These are phyloP conservation scores for Bubo bubo DNA, from an alignment of 2,113 vertebrate genomes.

Conservation along the genomic window DNA sequence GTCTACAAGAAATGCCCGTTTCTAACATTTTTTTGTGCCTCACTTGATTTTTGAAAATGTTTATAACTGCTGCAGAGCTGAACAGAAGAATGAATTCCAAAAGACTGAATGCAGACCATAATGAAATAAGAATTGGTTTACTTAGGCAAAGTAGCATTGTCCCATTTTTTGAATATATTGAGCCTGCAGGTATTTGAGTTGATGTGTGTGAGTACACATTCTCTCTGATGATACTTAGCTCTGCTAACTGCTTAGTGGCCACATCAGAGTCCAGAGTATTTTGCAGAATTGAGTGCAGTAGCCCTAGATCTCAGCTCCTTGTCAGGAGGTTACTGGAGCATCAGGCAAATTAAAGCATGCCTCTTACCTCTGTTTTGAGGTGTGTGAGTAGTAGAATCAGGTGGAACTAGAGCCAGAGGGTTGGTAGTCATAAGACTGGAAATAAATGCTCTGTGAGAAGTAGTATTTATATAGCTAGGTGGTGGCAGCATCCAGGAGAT, in stretches of 20 bases:
- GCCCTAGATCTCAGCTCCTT: background rate
- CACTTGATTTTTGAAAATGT: background rate
- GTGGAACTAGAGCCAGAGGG: background rate
- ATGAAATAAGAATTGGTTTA: background rate
- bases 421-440: background rate
- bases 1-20: background rate
- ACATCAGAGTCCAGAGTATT: background rate
- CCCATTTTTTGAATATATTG: background rate
- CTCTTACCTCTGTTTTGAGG: background rate
- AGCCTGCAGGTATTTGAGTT: background rate
- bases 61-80: background rate
- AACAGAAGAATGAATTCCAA: background rate
- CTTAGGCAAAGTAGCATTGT: background rate
- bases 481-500: background rate
- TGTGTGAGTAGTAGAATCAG: background rate
- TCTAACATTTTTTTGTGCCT: background rate
- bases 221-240: background rate
- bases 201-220: fast-evolving
- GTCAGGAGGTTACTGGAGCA: background rate
- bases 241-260: background rate
- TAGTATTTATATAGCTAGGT: background rate
- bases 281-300: background rate
- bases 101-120: background rate
- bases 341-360: background rate
- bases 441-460: background rate